phyloP scores from a whole-genome alignment of 2,797 vertebrate species.

The Lateolabrax maculatus region DNA sequence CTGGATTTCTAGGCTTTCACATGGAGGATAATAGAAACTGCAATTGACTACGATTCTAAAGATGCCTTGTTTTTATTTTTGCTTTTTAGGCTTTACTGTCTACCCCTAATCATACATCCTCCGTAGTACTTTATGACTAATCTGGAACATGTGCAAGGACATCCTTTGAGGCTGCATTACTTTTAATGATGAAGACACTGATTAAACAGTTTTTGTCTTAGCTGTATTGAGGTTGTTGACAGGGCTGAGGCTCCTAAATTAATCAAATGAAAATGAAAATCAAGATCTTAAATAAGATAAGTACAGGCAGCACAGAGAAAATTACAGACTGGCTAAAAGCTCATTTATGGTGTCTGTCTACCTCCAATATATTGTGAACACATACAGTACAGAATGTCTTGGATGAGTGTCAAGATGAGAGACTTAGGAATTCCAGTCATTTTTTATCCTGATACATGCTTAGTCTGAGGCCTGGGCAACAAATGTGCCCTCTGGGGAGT shows the following conservation, averaged over 20 bases:
- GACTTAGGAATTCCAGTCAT: slow-evolving; percentile 41
- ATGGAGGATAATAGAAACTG: slow-evolving; percentile 7
- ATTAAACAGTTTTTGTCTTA: slow-evolving; percentile 35
- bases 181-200: slow-evolving; percentile 53
- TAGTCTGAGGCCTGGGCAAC: slow-evolving; percentile 54
- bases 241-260: slow-evolving; percentile 15
- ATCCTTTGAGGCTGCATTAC: slow-evolving; percentile 17
- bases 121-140: slow-evolving; percentile 28
- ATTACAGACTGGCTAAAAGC: slow-evolving; percentile 1
- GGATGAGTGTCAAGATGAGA: slow-evolving; percentile 53
- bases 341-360: slow-evolving; percentile 15
- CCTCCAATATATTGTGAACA: slow-evolving; percentile 46
- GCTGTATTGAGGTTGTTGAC: slow-evolving; percentile 35
- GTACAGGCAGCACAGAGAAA: background rate
- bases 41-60: background rate
- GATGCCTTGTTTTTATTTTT: slow-evolving; percentile 31
- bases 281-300: slow-evolving; percentile 20
- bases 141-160: slow-evolving; percentile 46
- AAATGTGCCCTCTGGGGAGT: slow-evolving; percentile 61
- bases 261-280: slow-evolving; percentile 44
- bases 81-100: slow-evolving; percentile 13
- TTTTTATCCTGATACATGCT: slow-evolving; percentile 59
- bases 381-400: slow-evolving; percentile 37
- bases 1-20: slow-evolving; percentile 44
- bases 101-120: background rate